These are phyloP conservation scores for Antechinus stuartii DNA, from an alignment of 2,113 vertebrate genomes.

Conservation along the genomic window DNA sequence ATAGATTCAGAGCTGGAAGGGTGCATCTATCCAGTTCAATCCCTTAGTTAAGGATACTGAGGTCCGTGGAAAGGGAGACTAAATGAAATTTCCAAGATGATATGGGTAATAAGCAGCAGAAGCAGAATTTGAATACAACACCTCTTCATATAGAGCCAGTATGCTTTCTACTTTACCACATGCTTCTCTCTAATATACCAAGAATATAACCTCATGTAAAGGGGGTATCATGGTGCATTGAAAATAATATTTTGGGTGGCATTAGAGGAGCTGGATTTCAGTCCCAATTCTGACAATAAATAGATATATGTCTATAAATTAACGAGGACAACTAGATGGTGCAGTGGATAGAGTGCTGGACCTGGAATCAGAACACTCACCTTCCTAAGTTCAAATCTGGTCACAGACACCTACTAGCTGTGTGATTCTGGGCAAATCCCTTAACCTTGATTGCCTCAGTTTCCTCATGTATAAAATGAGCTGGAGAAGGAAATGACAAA, in stretches of 20 bases:
- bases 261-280: not conserved
- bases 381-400: not conserved
- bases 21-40: not conserved
- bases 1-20: not conserved
- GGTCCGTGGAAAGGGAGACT: not conserved
- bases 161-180: not conserved
- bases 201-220: not conserved
- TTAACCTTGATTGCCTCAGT: not conserved
- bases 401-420: not conserved
- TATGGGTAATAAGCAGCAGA: not conserved
- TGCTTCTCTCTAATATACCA: not conserved
- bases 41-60: not conserved
- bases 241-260: not conserved
- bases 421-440: not conserved
- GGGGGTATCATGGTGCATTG: not conserved
- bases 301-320: not conserved
- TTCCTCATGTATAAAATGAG: not conserved
- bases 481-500: not conserved
- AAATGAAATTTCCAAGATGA: not conserved
- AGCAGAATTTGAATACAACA: not conserved
- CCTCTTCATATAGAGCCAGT: not conserved
- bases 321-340: not conserved
- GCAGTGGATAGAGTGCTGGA: not conserved
- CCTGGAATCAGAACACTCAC: not conserved
- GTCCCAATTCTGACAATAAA: not conserved